phyloP scores from a whole-genome alignment of 1,140 invertebrate genomes.

The Trachymyrmex cornetzi region DNA sequence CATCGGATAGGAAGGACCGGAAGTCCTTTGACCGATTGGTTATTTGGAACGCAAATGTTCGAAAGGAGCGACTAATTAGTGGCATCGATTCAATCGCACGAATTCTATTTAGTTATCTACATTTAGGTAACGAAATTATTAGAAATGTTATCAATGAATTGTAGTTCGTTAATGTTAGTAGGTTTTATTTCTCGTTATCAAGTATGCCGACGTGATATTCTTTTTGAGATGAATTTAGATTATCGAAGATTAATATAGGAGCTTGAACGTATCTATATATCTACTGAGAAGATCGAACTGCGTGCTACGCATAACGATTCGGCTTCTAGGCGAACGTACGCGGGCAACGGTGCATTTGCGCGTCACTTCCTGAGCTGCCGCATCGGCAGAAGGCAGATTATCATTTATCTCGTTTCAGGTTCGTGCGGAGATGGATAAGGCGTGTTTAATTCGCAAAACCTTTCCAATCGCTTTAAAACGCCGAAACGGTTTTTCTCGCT shows the following conservation, averaged over 20 bases:
- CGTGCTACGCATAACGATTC: constrained; percentile 44
- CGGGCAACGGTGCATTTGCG: constrained; percentile 57
- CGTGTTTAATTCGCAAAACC: constrained; percentile 3
- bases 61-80: constrained; percentile 39
- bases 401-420: constrained; percentile 57
- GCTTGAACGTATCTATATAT: not conserved
- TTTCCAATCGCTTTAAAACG: constrained; percentile 27
- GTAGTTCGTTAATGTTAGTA: too few species aligned
- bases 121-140: not conserved
- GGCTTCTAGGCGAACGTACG: constrained; percentile 46
- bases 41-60: constrained; percentile 10
- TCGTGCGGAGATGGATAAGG: constrained; percentile 13
- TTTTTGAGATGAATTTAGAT: not conserved
- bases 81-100: not conserved
- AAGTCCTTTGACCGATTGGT: constrained; percentile 69
- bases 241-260: constrained; percentile 1
- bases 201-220: not conserved
- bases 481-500: not conserved
- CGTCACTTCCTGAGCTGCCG: constrained; percentile 55
- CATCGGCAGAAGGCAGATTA: constrained; percentile 47
- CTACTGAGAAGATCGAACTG: constrained; percentile 28
- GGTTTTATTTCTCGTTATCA: not conserved
- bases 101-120: not conserved
- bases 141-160: not conserved
- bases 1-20: constrained; percentile 70